Evolutionary conservation across 2,113 vertebrate genomes (phyloP), one percentile per base, ranked within the genome.

Genomic region (Zosterops hypoxanthus): DNA sequence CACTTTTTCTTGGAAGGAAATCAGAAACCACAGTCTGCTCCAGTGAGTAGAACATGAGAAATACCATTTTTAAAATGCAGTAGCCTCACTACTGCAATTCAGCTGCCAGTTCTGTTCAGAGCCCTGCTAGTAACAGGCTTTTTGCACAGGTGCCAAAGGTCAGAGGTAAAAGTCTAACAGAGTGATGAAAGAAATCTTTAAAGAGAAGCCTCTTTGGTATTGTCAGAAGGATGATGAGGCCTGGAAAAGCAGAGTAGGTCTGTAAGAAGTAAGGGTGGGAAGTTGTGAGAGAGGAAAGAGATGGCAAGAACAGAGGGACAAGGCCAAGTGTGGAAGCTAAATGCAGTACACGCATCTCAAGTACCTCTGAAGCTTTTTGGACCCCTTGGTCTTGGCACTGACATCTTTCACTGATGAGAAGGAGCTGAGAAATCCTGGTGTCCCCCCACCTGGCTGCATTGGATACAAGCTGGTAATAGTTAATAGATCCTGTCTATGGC

Each of bases 51-150:
- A 89, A 61, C 8, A 88, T 59, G 25, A 71, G n/a, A 89, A 57
- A 44, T 46, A 49, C 0, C 0, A 53, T 64, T 82, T 60, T 0
- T 5, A 60, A 8, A 89, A 31, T 36, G 17, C 10, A 57, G 17
- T n/a, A 82, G 31, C 15, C 42, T 84, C 50, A 36, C 46, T 68
- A 31, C 34, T 57, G n/a, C 61, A 91, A 50, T 71, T 92, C 53
- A 89, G 25, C 49, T 93, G 29, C 39, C 33, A 49, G 0, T 28
- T 44, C 68, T 61, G 21, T 29, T 28, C 41, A 82, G 61, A 82
- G 57, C 41, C n/a, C 70, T 72, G 21, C 61, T 73, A 34, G 34
- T 34, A 86, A 44, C 49, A 31, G 44, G 21, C n/a, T 91, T 86
- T 89, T 86, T 55, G 72, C 7, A 75, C 24, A 60, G 36, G 33